Evolutionary conservation across 2,797 vertebrate species (phyloP), one percentile per base, ranked within the genome.

Genomic region (Neosalanx taihuensis): DNA sequence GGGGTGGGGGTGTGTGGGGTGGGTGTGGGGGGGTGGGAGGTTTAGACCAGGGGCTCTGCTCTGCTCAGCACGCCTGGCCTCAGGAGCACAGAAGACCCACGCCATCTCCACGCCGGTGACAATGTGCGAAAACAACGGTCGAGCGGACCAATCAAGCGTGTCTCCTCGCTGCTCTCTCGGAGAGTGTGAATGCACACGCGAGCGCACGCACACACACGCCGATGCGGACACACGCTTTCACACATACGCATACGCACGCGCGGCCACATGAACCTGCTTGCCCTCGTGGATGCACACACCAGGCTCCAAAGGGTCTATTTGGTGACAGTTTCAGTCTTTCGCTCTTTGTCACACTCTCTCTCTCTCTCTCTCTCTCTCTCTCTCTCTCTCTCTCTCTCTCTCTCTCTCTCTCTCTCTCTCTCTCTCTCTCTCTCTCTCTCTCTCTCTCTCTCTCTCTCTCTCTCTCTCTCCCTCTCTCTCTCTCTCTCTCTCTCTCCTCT

Each of bases 81-180:
- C 87, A 76, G 33, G 82, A 30, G 77, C 84, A 85, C 88, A 91
- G 89, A 89, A 88, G 87, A 89, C 88, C 87, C 85, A 88, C 90
- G 88, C 83, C 87, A 84, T n/a, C 51, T 86, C 85, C 81, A 91
- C 92, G 93, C 93, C 94, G 93, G 94, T 96, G 95, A 97, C 95
- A 97, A 97, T 91, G 94, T 95, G 95, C 95, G 94, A 95, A 96
- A 95, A 94, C 88, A 95, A 92, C 91, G 94, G 92, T 90, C 94
- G 95, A 94, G 89, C 93, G 90, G 91, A 70, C 77, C 93, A 91
- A 86, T 94, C 92, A 95, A 93, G 93, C 92, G 67, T 93, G 89
- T 92, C 78, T 86, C 83, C 88, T 87, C 89, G 83, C 86, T 85
- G 86, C 88, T 88, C 88, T 88, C 81, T 59, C 67, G 64, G 70